Conservation (phyloP, 2,797 vertebrate species). For the Leuciscus waleckii region DNA sequence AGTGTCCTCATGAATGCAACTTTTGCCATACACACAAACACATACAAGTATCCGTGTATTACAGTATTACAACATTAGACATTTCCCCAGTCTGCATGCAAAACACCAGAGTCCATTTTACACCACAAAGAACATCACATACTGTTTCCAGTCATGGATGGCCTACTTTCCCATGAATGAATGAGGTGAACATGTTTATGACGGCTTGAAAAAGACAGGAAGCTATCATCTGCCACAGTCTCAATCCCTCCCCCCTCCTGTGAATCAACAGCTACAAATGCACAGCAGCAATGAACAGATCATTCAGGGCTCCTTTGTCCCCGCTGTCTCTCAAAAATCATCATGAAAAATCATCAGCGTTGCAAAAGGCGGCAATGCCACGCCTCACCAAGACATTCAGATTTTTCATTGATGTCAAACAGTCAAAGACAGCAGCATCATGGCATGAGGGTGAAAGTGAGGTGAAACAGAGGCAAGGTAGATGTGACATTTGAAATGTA, state of each 20-base stretch:
- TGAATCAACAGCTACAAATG: constrained; percentile 23
- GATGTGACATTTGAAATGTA: constrained; percentile 6
- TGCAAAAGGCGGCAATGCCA: background rate
- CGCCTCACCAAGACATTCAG: background rate
- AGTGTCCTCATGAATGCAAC: constrained; percentile 11
- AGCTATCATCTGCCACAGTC: constrained; percentile 40
- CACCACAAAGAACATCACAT: constrained; percentile 1
- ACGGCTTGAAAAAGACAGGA: constrained; percentile 30
- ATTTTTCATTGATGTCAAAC: background rate
- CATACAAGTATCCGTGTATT: background rate
- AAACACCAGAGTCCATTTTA: constrained; percentile 16
- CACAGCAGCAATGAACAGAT: constrained; percentile 26
- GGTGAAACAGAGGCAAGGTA: constrained; percentile 27
- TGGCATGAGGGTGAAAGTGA: background rate
- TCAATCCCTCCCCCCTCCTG: constrained; percentile 1
- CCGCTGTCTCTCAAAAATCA: constrained; percentile 13
- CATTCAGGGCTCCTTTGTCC: background rate
- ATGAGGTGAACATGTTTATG: constrained; percentile 1
- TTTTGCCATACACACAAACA: background rate
- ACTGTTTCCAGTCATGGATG: constrained; percentile 22
- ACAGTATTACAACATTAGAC: constrained; percentile 10
- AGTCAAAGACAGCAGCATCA: background rate
- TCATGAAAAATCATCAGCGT: background rate
- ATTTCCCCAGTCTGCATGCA: background rate
- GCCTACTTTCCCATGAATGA: constrained; percentile 41